These are phyloP conservation scores for Macaca mulatta DNA, from an alignment of 2,113 vertebrate species.

Conservation along the genomic window DNA sequence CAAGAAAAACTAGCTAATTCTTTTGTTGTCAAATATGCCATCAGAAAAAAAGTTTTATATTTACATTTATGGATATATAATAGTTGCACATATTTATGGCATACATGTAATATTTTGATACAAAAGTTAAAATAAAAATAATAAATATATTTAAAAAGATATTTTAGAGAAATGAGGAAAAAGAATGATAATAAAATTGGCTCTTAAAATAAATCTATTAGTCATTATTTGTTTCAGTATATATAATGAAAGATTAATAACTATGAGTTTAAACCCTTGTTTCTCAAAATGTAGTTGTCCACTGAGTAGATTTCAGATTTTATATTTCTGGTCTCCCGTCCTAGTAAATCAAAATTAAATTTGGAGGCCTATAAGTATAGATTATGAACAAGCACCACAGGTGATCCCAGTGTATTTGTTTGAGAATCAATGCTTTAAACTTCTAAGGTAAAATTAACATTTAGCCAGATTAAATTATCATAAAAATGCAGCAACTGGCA, in stretches of 20 bases:
- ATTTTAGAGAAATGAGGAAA: background rate
- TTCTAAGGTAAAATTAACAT: constrained; percentile 62
- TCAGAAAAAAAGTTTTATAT: background rate
- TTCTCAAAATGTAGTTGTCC: background rate
- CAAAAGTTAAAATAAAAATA: background rate
- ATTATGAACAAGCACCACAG: background rate
- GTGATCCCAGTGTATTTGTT: background rate
- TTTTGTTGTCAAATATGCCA: background rate
- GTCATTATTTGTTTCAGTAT: background rate
- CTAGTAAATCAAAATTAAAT: background rate
- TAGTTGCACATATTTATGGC: background rate
- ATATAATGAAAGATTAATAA: background rate
- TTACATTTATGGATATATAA: background rate
- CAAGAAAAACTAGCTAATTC: background rate
- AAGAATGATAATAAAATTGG: fast-evolving
- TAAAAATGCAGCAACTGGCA: constrained; percentile 26
- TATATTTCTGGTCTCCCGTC: background rate
- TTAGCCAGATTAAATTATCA: constrained; percentile 29
- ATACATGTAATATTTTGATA: background rate
- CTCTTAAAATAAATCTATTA: background rate
- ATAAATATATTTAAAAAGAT: too few species aligned
- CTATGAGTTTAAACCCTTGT: background rate
- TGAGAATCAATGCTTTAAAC: background rate
- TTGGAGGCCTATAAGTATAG: background rate
- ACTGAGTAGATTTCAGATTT: background rate